A percentile compares a stretch with the other conserved stretches of the same genome.
phyloP scores from a whole-genome alignment of 2,797 vertebrate genomes.

The Pygocentrus nattereri region DNA sequence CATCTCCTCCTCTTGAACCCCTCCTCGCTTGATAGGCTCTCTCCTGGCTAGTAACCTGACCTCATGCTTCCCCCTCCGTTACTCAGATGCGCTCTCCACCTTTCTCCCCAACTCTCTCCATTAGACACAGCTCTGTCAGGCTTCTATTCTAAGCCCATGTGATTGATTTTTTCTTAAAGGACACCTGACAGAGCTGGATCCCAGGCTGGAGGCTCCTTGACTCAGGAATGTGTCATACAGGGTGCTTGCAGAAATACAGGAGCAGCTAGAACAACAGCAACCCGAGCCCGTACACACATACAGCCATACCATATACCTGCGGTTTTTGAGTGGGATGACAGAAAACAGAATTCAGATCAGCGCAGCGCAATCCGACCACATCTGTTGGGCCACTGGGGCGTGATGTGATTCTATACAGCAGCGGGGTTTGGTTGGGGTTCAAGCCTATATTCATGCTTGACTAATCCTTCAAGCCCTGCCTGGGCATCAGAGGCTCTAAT shows the following conservation, averaged over 20 bases:
- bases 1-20: neutral
- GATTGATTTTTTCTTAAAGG: slow-evolving; percentile 27
- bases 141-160: slow-evolving; percentile 17
- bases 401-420: neutral
- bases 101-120: neutral
- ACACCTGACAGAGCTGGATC: neutral
- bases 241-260: too few relatives aligned
- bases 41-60: slow-evolving; percentile 19
- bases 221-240: neutral
- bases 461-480: slow-evolving; percentile 20
- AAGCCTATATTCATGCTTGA: slow-evolving; percentile 15
- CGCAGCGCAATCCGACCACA: neutral
- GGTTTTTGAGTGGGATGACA: neutral
- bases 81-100: neutral
- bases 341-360: neutral
- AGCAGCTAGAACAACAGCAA: neutral
- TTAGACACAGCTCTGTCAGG: neutral
- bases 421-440: slow-evolving; percentile 19
- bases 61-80: neutral
- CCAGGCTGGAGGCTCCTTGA: neutral
- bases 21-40: neutral
- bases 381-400: neutral
- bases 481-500: slow-evolving; percentile 13
- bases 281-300: too few relatives aligned
- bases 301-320: neutral